These are phyloP conservation scores for Cuniculus paca DNA, from an alignment of 2,797 vertebrate genomes.

Conservation along the genomic window DNA sequence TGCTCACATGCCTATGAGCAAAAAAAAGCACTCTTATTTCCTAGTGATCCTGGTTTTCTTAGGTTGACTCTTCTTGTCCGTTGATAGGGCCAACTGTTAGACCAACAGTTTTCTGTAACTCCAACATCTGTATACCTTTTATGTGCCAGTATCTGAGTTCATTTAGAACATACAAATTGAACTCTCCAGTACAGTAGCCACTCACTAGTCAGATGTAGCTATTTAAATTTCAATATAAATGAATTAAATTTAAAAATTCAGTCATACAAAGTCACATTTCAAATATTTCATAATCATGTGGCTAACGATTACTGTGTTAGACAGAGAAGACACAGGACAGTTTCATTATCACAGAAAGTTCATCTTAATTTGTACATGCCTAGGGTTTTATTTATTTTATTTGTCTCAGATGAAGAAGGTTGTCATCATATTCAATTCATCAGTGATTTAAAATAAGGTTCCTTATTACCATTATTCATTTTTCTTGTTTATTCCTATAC, in stretches of 20 bases:
- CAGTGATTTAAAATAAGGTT: constrained; percentile 4
- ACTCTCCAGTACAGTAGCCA: neutral
- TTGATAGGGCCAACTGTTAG: neutral
- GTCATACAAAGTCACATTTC: constrained; percentile 59
- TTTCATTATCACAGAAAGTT: constrained; percentile 58
- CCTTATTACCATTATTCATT: constrained; percentile 38
- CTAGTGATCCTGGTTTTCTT: constrained; percentile 37
- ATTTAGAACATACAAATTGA: constrained; percentile 41
- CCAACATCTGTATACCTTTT: constrained; percentile 33
- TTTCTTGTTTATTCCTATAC: constrained; percentile 39
- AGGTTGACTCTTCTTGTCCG: constrained; percentile 14
- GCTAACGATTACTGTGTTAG: neutral
- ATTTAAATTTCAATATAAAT: constrained; percentile 47
- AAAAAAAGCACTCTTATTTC: constrained; percentile 37
- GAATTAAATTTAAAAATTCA: constrained; percentile 42
- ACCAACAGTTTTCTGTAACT: neutral
- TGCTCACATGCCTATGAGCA: neutral
- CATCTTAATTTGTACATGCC: constrained; percentile 21
- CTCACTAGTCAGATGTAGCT: neutral
- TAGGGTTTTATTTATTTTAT: constrained; percentile 61
- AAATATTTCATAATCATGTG: constrained; percentile 45
- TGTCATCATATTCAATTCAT: constrained; percentile 40
- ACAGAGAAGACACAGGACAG: constrained; percentile 32
- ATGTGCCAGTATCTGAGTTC: constrained; percentile 1
- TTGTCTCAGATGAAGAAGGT: constrained; percentile 1